Base-by-base conservation (phyloP, 2,113 vertebrate genomes). In the Colius striatus region DNA sequence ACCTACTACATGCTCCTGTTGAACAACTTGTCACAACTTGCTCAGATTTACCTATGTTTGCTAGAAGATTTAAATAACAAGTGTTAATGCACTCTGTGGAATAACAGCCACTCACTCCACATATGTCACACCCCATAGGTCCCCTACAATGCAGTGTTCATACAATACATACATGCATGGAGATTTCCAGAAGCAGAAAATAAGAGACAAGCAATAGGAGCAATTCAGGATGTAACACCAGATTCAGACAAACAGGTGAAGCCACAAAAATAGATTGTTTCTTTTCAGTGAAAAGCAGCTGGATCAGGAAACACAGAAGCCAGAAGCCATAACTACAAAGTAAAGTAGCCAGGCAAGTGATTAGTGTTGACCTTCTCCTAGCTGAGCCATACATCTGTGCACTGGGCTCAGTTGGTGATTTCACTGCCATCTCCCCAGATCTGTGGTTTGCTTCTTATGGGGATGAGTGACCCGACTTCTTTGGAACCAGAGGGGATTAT, bases 91-190 rank as follows among this genome's bases (percentile, higher is more conserved):
- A 25, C 3, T 60, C 10, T 16, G 43, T 47, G 43, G n/a, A 85
- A 47, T 43, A 25, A 63, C 61, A 79, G 27, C 19, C 43, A 47
- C 1, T 1, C 6, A 55, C 38, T 43, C 4, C 3, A 6, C 5
- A 13, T 21, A 13, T 0, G 0, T 54, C 13, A 15, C 6, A 17
- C 12, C 41, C 29, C 36, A 34, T 5, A 17, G 17, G 13, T 47
- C 23, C 38, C 41, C 47, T 78, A 32, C 43, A 82, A 41, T 3
- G 8, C 21, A 10, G 5, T 8, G 19, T 17, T n/a, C 32, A 16
- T 17, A 36, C 32, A 16, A 38, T 6, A 48, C 29, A 41, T 1
- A 2, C 8, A 30, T 1, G 0, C 1, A 1, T 3, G 73, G 27
- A 62, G 71, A 55, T 29, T 43, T 34, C 53, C 5, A 1, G 27